Evolutionary conservation across 2,888 invertebrate species (phyloP).

Genomic region (Lithophane ornitopus): DNA sequence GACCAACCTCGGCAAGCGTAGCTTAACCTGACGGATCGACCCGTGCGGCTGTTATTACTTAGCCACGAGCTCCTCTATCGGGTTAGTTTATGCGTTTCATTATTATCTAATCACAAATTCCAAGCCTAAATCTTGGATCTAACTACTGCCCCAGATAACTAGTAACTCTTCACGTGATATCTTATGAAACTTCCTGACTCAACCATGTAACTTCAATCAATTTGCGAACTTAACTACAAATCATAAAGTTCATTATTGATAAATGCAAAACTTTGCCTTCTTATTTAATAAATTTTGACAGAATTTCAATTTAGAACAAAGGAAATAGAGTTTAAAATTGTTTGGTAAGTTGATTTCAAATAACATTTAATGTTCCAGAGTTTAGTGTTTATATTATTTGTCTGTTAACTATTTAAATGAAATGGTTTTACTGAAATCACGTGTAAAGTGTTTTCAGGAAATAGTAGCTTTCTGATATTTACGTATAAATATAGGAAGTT

Average conservation of each 20-base stretch:
- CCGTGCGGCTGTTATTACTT: too few relatives aligned
- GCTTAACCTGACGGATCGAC: too few relatives aligned
- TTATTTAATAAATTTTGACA: slow-evolving; percentile 1
- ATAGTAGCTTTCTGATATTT: slow-evolving; percentile 11
- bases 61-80: too few relatives aligned
- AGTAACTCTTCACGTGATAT: slow-evolving; percentile 20
- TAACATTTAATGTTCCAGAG: slow-evolving; percentile 27
- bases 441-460: slow-evolving; percentile 42
- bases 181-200: slow-evolving; percentile 24
- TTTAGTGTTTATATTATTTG: slow-evolving; percentile 50
- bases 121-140: slow-evolving; percentile 17
- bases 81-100: slow-evolving; percentile 16
- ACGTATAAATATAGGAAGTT: slow-evolving; percentile 42
- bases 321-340: slow-evolving; percentile 21
- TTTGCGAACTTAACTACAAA: slow-evolving; percentile 14
- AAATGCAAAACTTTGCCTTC: slow-evolving; percentile 5
- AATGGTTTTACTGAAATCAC: slow-evolving; percentile 31
- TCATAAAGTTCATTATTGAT: slow-evolving; percentile 30
- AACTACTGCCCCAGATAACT: slow-evolving; percentile 19
- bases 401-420: slow-evolving; percentile 27
- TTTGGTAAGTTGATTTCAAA: slow-evolving; percentile 8
- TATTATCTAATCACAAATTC: slow-evolving; percentile 16
- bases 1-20: too few relatives aligned
- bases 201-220: slow-evolving; percentile 12
- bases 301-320: slow-evolving; percentile 10